Conservation (phyloP, 2,888 invertebrate species). For the Caenorhabditis sinica region DNA sequence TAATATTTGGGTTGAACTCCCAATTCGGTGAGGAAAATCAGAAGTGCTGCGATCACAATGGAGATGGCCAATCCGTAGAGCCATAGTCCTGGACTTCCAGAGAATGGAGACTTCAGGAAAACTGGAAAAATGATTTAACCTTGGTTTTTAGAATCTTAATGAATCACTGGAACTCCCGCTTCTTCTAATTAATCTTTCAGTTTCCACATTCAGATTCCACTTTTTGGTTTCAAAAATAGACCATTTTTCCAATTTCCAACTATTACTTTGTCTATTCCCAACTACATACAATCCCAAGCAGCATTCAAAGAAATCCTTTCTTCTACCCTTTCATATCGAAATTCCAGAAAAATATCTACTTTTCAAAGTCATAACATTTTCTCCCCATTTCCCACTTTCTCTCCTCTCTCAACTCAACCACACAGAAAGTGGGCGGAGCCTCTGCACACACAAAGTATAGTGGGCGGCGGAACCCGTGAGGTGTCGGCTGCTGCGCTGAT, state of each 20-base stretch:
- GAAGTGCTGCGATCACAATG: conserved; percentile 61
- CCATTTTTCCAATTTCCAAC: no score
- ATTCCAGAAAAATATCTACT: not conserved
- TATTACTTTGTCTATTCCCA: no score
- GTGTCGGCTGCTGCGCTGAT: conserved; percentile 42
- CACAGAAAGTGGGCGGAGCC: conserved; percentile 58
- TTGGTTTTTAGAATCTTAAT: no score
- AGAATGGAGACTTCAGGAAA: conserved; percentile 50
- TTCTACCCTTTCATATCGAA: not conserved
- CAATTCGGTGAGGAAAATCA: conserved; percentile 71
- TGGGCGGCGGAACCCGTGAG: conserved; percentile 47
- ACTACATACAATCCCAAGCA: no score
- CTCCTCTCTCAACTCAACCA: not conserved
- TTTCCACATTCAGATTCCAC: no score
- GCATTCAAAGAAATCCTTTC: not conserved
- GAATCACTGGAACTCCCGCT: no score
- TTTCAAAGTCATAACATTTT: not conserved
- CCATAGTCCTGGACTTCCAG: conserved; percentile 68
- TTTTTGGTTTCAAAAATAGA: no score
- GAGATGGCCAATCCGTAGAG: conserved; percentile 71
- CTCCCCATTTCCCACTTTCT: not conserved
- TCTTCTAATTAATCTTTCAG: no score
- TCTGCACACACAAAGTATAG: conserved; percentile 41
- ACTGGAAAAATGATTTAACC: conserved; percentile 54
- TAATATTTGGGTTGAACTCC: conserved; percentile 74